Evolutionary conservation across 2,888 invertebrate species (phyloP).

Genomic region (Autographa pulchrina): DNA sequence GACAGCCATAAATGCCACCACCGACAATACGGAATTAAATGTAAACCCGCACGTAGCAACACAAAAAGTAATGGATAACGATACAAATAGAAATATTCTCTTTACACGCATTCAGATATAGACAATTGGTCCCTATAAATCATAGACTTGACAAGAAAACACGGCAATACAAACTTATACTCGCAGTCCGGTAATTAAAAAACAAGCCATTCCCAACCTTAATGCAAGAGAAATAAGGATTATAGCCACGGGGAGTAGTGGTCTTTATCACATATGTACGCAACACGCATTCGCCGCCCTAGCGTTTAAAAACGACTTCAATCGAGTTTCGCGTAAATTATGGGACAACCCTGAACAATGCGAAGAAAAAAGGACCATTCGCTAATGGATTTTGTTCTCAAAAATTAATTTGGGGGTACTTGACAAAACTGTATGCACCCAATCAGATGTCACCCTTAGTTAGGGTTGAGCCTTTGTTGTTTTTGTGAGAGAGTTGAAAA

Average conservation of each 20-base stretch:
- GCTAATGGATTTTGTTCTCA: conserved; percentile 89
- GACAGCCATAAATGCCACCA: conserved; percentile 79
- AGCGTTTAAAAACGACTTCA: conserved; percentile 84
- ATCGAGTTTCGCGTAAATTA: conserved; percentile 88
- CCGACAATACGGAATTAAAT: conserved; percentile 86
- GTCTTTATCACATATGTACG: conserved; percentile 40
- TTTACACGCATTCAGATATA: conserved; percentile 86
- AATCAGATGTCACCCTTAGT: conserved; percentile 75
- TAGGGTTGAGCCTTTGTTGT: conserved; percentile 63
- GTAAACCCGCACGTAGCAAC: conserved; percentile 80
- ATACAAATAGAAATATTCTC: conserved; percentile 86
- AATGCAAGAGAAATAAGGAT: conserved; percentile 45
- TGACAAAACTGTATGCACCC: conserved; percentile 85
- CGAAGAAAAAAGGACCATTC: conserved; percentile 82
- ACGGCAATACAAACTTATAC: conserved; percentile 66
- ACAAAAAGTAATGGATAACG: conserved; percentile 75
- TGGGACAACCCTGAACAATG: conserved; percentile 86
- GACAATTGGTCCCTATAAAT: conserved; percentile 87
- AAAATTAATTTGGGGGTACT: conserved; percentile 88
- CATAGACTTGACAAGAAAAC: conserved; percentile 87
- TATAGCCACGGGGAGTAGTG: background rate
- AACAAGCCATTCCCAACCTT: conserved; percentile 57
- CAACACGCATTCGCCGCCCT: conserved; percentile 82
- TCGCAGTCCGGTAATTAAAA: conserved; percentile 29
- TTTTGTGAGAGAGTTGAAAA: conserved; percentile 59